These are phyloP conservation scores for Acanthosoma haemorrhoidale DNA, from an alignment of 2,888 invertebrate genomes.

Conservation along the genomic window DNA sequence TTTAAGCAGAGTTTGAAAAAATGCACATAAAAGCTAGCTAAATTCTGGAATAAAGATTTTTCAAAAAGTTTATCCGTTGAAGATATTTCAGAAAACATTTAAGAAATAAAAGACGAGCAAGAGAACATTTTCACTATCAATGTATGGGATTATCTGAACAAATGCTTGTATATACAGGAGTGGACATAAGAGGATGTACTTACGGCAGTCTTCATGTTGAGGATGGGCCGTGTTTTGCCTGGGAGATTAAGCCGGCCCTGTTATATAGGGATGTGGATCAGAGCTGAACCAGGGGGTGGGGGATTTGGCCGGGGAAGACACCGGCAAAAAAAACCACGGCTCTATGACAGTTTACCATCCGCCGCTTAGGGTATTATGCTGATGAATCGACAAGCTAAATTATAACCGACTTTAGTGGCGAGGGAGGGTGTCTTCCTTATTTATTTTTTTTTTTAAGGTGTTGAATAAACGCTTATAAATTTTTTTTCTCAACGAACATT, in stretches of 20 bases:
- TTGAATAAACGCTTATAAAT: no score
- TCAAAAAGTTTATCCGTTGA: no score
- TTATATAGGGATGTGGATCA: constrained; percentile 11
- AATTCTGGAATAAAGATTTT: no score
- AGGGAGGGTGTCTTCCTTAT: no score
- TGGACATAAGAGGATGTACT: not conserved
- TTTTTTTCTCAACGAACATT: no score
- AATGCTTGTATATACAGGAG: not conserved
- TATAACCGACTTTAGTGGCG: not conserved
- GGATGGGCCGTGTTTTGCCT: not conserved
- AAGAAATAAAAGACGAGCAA: no score
- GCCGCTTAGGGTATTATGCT: not conserved
- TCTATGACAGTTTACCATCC: not conserved
- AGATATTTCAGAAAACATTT: no score
- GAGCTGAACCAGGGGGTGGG: not conserved
- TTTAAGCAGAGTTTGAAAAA: no score
- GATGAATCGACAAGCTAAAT: not conserved
- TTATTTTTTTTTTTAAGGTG: no score
- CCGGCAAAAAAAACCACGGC: not conserved
- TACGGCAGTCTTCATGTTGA: constrained; percentile 22
- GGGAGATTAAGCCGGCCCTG: not conserved
- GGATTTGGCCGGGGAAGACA: constrained; percentile 8
- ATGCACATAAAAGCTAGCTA: no score
- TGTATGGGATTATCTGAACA: no score
- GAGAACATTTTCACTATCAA: no score